Base-by-base conservation (phyloP, 1,140 invertebrate genomes). In the Drosophila nigrodunni region DNA sequence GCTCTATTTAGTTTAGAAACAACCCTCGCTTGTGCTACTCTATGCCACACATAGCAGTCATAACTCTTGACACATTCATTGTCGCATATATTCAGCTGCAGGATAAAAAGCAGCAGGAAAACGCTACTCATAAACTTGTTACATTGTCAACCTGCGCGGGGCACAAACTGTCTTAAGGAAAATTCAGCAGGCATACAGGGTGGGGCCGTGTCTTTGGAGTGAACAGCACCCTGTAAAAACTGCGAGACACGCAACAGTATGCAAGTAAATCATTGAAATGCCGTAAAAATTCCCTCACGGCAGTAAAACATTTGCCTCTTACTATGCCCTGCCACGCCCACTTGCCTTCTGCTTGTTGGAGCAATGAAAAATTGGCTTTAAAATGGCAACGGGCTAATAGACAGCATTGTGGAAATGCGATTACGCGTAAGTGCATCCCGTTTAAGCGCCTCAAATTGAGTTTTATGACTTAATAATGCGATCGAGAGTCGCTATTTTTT, bases 401-500 rank as follows among this genome's bases (percentile, higher is more conserved):
- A 87, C 77, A 80, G 54, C 61, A 52, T 52, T 43, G 67, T 72
- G 54, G 69, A 39, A 77, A 60, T 71, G 52, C 65, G 74, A 78
- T 80, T 75, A 58, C 64, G 57, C 70, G 73, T 74, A 89, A 85
- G 74, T 88, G 77, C 80, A 85, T 85, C 77, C 77, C 64, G 52
- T 65, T 83, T 47, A 89, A 85, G 60, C 64, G 49, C 74, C 73
- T 89, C 72, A 83, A 89, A 83, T 89, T 80, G 80, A 73, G 78
- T 89, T 88, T 89, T 85, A 88, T 89, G 80, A 66, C 85, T 89
- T 74, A 78, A 85, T 85, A 89, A 85, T 78, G 55, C 30, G 52
- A 4, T 65, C 57, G 41, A 46, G 35, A 30, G 25, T 30, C 6
- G 25, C 4, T 6, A 30, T 30, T 41, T 41, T 9, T 39, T 34